Conservation (phyloP, 2,888 invertebrate genomes). For the Rhingia campestris region DNA sequence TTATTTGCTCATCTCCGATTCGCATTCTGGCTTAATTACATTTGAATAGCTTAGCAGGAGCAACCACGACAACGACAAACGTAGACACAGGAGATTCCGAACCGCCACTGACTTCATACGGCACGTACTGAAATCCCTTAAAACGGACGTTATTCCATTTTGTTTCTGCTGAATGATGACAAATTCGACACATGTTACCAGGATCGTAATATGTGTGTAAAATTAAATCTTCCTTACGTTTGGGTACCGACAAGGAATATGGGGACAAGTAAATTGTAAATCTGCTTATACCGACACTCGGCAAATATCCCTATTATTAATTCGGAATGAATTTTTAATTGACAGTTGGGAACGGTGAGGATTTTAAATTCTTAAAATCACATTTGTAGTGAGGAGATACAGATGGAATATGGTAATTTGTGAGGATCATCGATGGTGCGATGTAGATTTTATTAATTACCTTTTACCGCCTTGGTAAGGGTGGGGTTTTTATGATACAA, state of each 20-base stretch:
- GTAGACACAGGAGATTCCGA: constrained; percentile 30
- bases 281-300: not conserved
- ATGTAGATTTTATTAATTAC: not conserved
- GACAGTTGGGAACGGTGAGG: constrained; percentile 16
- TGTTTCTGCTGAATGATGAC: constrained; percentile 29
- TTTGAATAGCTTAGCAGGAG: constrained; percentile 68
- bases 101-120: constrained; percentile 38
- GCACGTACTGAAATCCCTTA: constrained; percentile 61
- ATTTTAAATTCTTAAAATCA: constrained; percentile 15
- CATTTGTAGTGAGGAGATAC: not conserved
- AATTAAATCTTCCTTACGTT: constrained; percentile 46
- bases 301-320: constrained; percentile 45
- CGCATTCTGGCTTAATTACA: constrained; percentile 73
- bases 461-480: not conserved
- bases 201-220: constrained; percentile 40
- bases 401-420: not conserved
- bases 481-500: no score
- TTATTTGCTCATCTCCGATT: constrained; percentile 73
- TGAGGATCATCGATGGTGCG: not conserved
- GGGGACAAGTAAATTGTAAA: not conserved
- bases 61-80: constrained; percentile 38
- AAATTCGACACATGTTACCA: constrained; percentile 71
- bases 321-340: constrained; percentile 60
- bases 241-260: not conserved
- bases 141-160: constrained; percentile 39